Percentiles rank a stretch among this genome's conserved stretches.
Conservation (phyloP, 2,113 vertebrate species). For the Megaptera novaeangliae region DNA sequence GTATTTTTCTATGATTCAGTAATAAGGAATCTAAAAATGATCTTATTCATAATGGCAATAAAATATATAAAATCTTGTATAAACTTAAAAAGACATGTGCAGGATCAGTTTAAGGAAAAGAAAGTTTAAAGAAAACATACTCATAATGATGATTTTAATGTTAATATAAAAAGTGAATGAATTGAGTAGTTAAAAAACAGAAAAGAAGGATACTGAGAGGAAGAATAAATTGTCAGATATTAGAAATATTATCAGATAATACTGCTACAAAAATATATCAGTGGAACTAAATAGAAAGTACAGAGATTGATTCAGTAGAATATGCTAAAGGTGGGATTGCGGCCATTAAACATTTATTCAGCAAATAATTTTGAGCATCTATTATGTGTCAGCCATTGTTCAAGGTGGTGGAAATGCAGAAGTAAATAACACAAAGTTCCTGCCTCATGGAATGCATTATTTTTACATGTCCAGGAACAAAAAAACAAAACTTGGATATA, state of each 20-base stretch:
- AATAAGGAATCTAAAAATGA: background rate
- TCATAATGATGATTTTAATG: background rate
- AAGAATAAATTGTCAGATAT: background rate
- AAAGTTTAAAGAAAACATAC: background rate
- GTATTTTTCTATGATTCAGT: background rate
- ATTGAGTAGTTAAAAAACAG: background rate
- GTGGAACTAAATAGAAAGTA: background rate
- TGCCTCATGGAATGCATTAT: background rate
- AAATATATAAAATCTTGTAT: background rate
- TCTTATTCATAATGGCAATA: background rate
- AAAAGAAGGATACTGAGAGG: background rate
- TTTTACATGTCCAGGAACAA: background rate
- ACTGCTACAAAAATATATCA: background rate
- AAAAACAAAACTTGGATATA: background rate
- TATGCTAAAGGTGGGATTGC: background rate
- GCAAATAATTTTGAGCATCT: background rate
- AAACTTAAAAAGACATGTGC: background rate
- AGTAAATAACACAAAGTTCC: background rate
- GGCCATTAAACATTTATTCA: slow-evolving; percentile 17
- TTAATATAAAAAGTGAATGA: background rate
- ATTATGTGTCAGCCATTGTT: background rate
- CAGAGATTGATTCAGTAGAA: background rate
- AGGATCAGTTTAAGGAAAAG: background rate
- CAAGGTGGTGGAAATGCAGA: background rate
- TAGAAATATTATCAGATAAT: background rate